Percentiles rank a stretch among this genome's conserved stretches.
phyloP scores from a whole-genome alignment of 2,113 vertebrate species.

The Colinus virginianus region DNA sequence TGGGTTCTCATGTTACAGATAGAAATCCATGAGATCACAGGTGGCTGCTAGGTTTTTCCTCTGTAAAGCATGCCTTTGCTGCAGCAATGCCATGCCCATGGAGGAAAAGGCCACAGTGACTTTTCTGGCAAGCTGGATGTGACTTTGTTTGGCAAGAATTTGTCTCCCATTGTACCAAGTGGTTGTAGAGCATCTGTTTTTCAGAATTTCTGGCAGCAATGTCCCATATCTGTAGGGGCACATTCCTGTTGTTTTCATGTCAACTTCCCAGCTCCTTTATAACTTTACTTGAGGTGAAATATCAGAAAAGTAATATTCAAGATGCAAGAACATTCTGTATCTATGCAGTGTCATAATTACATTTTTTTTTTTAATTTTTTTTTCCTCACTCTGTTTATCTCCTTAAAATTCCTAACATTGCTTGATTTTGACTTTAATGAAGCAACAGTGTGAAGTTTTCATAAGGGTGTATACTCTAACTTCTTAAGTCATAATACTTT shows the following conservation, averaged over 20 bases:
- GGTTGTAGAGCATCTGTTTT: neutral
- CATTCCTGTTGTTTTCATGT: neutral
- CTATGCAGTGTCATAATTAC: neutral
- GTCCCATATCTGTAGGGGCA: neutral
- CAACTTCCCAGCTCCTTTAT: neutral
- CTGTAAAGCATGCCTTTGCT: rapidly evolving
- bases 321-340: no score
- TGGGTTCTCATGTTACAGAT: neutral
- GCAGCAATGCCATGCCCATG: neutral
- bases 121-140: neutral
- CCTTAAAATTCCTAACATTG: neutral
- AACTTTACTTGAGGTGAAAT: neutral
- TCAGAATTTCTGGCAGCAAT: neutral
- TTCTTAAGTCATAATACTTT: neutral
- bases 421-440: neutral
- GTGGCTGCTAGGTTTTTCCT: neutral
- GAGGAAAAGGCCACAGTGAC: neutral
- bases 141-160: neutral
- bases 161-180: rapidly evolving
- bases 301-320: neutral
- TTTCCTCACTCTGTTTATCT: neutral
- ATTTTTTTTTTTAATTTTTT: no score
- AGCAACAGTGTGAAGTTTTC: neutral
- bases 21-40: neutral
- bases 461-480: neutral